Conservation (phyloP, 2,888 invertebrate genomes). For the Epiperipatus broadwayi region DNA sequence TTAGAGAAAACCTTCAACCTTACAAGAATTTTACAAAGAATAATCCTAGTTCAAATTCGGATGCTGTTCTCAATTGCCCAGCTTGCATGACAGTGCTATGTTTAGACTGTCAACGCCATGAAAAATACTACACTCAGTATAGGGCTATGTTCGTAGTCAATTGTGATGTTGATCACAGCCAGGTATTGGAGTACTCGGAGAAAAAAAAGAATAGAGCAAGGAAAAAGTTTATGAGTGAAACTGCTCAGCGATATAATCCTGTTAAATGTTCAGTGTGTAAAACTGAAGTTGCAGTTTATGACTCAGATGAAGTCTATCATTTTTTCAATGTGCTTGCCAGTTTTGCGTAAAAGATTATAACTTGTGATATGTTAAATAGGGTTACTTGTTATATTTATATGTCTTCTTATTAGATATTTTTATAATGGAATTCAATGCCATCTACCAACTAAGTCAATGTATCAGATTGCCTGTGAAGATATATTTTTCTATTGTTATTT, state of each 20-base stretch:
- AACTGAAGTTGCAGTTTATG: conserved; percentile 37
- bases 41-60: conserved; percentile 26
- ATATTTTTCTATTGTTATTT: too few species aligned
- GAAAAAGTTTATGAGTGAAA: not conserved
- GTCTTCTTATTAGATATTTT: too few species aligned
- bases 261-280: conserved; percentile 35
- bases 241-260: conserved; percentile 31
- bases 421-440: too few species aligned
- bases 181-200: conserved; percentile 17
- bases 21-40: conserved; percentile 18
- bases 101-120: conserved; percentile 39
- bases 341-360: conserved; percentile 22
- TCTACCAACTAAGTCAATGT: too few species aligned
- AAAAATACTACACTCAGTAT: conserved; percentile 35
- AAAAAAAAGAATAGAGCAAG: conserved; percentile 13
- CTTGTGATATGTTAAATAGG: too few species aligned
- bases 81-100: conserved; percentile 39
- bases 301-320: conserved; percentile 38
- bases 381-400: too few species aligned
- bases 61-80: conserved; percentile 40
- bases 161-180: conserved; percentile 30
- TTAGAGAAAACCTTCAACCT: conserved; percentile 28
- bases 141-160: conserved; percentile 41
- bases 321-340: conserved; percentile 40
- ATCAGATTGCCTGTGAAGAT: too few species aligned